Evolutionary conservation across 2,797 vertebrate genomes (phyloP).

Genomic region (Sebastes paucispinis): DNA sequence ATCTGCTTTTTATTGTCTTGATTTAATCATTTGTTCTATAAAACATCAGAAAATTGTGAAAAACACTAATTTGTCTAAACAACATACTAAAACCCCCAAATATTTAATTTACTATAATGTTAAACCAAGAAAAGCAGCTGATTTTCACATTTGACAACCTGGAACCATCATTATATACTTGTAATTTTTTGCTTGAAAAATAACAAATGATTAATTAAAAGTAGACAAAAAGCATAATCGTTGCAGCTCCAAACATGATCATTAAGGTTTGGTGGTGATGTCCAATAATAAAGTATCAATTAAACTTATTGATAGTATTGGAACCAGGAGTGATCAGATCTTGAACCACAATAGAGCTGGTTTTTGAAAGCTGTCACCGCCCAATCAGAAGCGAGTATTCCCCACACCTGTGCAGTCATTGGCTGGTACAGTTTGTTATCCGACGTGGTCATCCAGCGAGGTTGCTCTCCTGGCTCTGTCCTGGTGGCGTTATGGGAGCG

Average conservation of each 20-base stretch:
- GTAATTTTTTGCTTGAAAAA: not conserved
- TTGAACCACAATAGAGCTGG: not conserved
- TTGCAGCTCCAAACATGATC: too few species aligned
- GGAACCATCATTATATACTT: not conserved
- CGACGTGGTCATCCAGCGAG: conserved; percentile 86
- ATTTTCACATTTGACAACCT: not conserved
- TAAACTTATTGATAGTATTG: not conserved
- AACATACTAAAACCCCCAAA: not conserved
- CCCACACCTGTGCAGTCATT: not conserved
- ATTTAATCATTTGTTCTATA: not conserved
- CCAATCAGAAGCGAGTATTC: not conserved
- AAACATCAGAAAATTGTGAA: not conserved
- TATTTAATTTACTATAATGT: not conserved
- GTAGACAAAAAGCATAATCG: too few species aligned
- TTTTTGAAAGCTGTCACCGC: not conserved
- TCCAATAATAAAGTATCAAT: too few species aligned
- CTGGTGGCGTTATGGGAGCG: conserved; percentile 85
- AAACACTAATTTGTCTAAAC: not conserved
- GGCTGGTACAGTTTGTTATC: not conserved
- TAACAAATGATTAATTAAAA: too few species aligned
- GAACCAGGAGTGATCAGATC: not conserved
- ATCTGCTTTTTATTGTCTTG: fast-evolving
- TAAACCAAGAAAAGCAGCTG: not conserved
- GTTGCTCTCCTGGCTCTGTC: conserved; percentile 79
- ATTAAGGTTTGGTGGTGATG: too few species aligned